Conservation (phyloP, 2,113 vertebrate species). For the Pristiophorus japonicus region DNA sequence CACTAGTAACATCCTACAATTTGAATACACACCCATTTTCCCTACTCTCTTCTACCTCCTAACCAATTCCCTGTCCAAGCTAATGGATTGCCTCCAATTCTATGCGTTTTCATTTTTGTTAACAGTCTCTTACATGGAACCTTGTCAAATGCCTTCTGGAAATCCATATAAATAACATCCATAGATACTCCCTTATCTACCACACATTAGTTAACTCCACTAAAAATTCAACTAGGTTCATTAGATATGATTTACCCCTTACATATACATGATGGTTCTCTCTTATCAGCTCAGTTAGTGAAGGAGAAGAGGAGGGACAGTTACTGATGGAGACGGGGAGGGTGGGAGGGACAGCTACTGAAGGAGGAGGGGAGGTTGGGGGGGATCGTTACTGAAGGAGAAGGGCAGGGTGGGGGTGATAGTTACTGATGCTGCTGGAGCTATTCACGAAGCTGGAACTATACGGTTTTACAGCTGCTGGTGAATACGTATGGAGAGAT, state of each 20-base stretch:
- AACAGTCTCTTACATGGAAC: background rate
- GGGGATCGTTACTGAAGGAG: too few relatives aligned
- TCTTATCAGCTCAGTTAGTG: background rate
- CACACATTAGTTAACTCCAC: background rate
- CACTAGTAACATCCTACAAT: background rate
- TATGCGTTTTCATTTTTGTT: background rate
- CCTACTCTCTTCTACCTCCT: background rate
- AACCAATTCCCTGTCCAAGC: background rate
- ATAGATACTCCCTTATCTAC: background rate
- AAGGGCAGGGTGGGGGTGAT: too few relatives aligned
- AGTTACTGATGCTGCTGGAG: background rate
- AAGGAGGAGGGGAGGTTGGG: too few relatives aligned
- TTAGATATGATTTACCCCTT: background rate
- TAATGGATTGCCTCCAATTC: background rate
- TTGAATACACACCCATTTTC: background rate
- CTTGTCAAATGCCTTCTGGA: background rate
- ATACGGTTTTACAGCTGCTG: background rate
- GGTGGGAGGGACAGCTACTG: too few relatives aligned
- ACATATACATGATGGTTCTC: background rate
- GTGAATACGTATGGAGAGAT: background rate
- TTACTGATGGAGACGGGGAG: too few relatives aligned
- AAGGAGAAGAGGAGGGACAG: too few relatives aligned
- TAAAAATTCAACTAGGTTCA: background rate
- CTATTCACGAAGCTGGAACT: background rate
- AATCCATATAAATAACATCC: background rate